Evolutionary conservation across 2,797 vertebrate genomes (phyloP), one percentile per base, ranked within the genome.

Genomic region (Sebastes minor): DNA sequence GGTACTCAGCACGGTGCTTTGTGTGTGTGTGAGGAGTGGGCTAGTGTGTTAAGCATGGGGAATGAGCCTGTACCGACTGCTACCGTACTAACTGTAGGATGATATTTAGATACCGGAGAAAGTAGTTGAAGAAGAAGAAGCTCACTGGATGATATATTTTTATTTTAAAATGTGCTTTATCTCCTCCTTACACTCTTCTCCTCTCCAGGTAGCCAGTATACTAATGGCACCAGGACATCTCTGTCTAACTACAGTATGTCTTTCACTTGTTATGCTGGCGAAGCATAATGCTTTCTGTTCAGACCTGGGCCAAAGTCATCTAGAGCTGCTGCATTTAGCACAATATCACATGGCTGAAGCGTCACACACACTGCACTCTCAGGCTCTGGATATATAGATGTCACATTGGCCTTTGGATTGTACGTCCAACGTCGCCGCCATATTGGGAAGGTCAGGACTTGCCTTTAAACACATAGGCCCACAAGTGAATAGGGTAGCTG

Each of bases 1-100:
- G 96, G 97, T 97, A 97, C 75, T 81, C 14, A 52, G 76, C 84
- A 38, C 6, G 69, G 30, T 8, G 79, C 57, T 46, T 46, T 46
- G 42, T 74, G 66, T 62, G 76, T 80, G 76, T 80, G 76, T 86
- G 80, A 69, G 27, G 23, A 55, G 46, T 49, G 46, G 14, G 3
- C 4, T 20, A 14, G 35, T 57, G 81, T 88, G 55, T 71, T 27
- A 4, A 59, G 88, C 89, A 87, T 83, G 73, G 2, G 6, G 63
- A 73, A 70, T 23, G 42, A 71, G 63, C 61, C 35, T 59, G 16
- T n/a, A 27, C 52, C 16, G 1, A 2, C 23, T 53, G 14, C 27
- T 16, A 18, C 10, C 5, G 8, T 6, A 81, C 80, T 63, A 82
- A 80, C 69, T 56, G 28, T 13, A n/a, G 18, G 25, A 3, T 61